phyloP scores from a whole-genome alignment of 2,797 vertebrate genomes.

The Acanthornis magna region DNA sequence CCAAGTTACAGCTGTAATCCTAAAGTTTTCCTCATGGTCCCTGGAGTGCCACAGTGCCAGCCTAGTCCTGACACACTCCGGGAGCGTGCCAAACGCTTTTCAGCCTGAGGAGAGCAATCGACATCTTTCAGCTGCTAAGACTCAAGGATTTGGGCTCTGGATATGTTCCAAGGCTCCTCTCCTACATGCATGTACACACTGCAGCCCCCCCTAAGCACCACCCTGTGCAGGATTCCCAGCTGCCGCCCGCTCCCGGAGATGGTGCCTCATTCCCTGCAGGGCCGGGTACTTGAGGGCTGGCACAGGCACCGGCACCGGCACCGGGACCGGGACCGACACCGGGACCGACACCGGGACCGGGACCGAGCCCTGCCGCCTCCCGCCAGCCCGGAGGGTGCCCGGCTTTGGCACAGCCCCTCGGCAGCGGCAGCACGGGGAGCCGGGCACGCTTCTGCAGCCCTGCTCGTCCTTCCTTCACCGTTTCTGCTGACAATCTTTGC shows the following conservation, averaged over 20 bases:
- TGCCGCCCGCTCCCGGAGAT: fast-evolving
- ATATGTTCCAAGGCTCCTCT: background rate
- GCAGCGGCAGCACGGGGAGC: fast-evolving
- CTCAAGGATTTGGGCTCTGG: background rate
- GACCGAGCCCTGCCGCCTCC: background rate
- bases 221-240: background rate
- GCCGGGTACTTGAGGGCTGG: fast-evolving
- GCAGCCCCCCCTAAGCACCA: background rate
- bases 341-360: too few species aligned
- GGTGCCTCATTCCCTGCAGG: fast-evolving
- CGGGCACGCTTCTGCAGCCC: background rate
- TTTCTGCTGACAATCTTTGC: background rate
- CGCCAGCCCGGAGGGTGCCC: background rate
- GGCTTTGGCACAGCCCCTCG: fast-evolving
- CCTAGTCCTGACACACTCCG: background rate
- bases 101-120: background rate
- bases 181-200: fast-evolving
- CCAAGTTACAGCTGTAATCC: background rate
- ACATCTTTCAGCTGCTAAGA: background rate
- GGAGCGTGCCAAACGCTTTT: background rate
- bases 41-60: background rate
- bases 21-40: background rate
- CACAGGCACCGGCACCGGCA: too few species aligned
- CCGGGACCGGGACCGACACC: too few species aligned
- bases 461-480: background rate